A percentile compares a stretch with the other conserved stretches of the same genome.
Evolutionary conservation across 2,113 vertebrate genomes (phyloP).

Genomic region (Serilophus lunatus): DNA sequence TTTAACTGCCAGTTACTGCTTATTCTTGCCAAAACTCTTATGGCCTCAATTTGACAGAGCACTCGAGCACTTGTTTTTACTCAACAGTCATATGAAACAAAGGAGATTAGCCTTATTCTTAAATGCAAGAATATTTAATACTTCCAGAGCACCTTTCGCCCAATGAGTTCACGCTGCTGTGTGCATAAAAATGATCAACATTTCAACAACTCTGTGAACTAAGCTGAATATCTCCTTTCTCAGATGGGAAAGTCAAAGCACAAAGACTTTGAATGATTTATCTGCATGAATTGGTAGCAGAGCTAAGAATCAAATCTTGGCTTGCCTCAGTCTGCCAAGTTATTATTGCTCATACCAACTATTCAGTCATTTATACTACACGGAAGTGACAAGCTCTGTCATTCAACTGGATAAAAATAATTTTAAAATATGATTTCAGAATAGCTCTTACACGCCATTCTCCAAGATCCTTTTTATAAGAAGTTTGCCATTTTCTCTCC

Average conservation of each 20-base stretch:
- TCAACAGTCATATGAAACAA: background rate
- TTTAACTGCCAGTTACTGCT: background rate
- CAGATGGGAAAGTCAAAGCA: conserved; percentile 37
- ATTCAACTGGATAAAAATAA: conserved; percentile 31
- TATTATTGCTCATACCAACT: conserved; percentile 22
- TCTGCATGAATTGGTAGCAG: conserved; percentile 47
- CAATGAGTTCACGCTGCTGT: background rate
- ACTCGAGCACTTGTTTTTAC: background rate
- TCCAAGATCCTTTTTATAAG: background rate
- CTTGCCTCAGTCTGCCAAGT: conserved; percentile 4
- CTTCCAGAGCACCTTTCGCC: background rate
- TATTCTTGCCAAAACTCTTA: background rate
- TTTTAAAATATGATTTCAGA: background rate
- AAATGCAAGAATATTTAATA: conserved; percentile 26
- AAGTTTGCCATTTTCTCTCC: background rate
- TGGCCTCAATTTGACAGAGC: background rate
- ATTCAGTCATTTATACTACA: conserved; percentile 26
- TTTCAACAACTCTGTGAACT: conserved; percentile 41
- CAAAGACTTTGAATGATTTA: conserved; percentile 50
- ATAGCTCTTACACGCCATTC: background rate
- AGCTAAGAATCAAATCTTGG: conserved; percentile 22
- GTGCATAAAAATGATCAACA: conserved; percentile 45
- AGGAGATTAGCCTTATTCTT: background rate
- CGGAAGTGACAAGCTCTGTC: background rate
- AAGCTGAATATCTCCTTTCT: conserved; percentile 55